Evolutionary conservation across 2,113 vertebrate species (phyloP).

Genomic region (Tyto alba): DNA sequence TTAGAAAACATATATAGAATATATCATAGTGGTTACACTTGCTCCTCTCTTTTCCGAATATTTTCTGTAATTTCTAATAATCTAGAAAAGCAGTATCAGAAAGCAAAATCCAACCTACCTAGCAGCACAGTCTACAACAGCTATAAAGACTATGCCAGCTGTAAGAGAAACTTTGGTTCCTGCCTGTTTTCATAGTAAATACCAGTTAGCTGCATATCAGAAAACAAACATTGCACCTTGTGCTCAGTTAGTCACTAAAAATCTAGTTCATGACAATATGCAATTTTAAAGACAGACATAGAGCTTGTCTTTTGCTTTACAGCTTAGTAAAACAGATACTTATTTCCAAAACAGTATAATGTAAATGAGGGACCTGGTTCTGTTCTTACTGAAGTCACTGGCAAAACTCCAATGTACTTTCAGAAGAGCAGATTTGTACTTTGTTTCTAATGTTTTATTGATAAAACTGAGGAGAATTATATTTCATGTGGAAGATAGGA

Average conservation of each 20-base stretch:
- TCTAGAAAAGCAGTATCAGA: slow-evolving; percentile 2
- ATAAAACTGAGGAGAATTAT: background rate
- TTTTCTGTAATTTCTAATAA: background rate
- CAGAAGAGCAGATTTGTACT: background rate
- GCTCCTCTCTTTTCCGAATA: background rate
- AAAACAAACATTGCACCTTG: background rate
- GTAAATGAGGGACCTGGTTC: background rate
- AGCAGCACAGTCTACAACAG: background rate
- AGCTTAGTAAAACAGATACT: background rate
- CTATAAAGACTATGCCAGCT: background rate
- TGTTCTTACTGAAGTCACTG: background rate
- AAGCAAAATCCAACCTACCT: background rate
- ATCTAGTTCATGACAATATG: background rate
- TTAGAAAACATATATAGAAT: slow-evolving; percentile 53
- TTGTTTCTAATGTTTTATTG: background rate
- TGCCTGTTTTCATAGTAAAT: background rate
- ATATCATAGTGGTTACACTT: slow-evolving; percentile 15
- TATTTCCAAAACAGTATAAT: background rate
- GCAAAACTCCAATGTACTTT: background rate
- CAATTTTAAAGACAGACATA: background rate
- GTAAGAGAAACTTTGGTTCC: slow-evolving; percentile 38
- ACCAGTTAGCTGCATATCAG: background rate
- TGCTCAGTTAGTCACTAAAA: background rate
- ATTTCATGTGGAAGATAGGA: background rate
- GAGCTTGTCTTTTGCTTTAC: background rate